phyloP scores from a whole-genome alignment of 2,113 vertebrate species.

The Leiothrix lutea region DNA sequence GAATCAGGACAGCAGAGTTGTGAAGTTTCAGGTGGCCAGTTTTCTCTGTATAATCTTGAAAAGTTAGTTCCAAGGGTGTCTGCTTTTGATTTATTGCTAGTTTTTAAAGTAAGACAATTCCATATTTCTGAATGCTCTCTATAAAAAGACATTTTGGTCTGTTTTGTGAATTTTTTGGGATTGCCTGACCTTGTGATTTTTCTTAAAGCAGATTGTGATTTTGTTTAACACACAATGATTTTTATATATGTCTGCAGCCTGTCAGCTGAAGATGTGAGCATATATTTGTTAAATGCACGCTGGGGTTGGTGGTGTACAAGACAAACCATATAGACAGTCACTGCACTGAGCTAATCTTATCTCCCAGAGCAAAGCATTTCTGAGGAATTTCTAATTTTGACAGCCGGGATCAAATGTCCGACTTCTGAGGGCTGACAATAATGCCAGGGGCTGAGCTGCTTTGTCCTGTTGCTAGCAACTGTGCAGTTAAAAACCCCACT shows the following conservation, averaged over 20 bases:
- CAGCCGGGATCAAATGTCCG: conserved; percentile 35
- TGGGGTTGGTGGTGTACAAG: neutral
- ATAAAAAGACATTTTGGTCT: neutral
- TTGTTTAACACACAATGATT: accelerated
- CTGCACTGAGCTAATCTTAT: conserved; percentile 31
- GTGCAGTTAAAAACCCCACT: neutral
- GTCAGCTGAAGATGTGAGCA: neutral
- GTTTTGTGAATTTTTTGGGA: neutral
- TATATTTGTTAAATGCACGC: neutral
- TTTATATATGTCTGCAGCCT: neutral
- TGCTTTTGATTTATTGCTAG: neutral
- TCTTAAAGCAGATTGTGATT: neutral
- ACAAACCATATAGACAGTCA: neutral
- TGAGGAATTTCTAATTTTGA: conserved; percentile 56
- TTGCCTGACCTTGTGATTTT: neutral
- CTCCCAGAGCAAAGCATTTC: conserved; percentile 24
- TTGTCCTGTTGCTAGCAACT: conserved; percentile 64
- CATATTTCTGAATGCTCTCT: neutral
- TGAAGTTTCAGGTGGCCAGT: neutral
- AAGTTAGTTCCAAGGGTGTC: neutral
- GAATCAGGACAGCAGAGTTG: neutral
- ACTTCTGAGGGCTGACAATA: conserved; percentile 54
- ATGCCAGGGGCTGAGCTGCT: conserved; percentile 31
- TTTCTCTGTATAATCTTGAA: neutral
- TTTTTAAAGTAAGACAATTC: neutral